Evolutionary conservation across 2,113 vertebrate species (phyloP).

Genomic region (Bos javanicus): DNA sequence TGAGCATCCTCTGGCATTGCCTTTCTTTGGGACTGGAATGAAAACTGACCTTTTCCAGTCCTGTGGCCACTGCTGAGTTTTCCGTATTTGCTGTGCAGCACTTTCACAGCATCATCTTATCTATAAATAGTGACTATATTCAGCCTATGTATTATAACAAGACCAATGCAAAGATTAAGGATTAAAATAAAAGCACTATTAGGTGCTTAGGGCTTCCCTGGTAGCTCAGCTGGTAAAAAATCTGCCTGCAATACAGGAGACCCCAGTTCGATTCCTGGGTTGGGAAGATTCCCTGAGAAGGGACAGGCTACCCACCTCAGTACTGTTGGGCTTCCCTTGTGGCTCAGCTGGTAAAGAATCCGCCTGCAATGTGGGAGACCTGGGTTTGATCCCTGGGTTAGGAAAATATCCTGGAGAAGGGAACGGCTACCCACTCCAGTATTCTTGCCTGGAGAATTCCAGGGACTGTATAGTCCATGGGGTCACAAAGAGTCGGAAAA

Average conservation of each 20-base stretch:
- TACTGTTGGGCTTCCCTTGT: background rate
- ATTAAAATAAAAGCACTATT: background rate
- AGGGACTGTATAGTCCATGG: background rate
- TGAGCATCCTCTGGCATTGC: background rate
- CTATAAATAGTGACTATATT: background rate
- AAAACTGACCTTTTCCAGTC: background rate
- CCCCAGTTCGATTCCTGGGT: background rate
- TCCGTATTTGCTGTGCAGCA: background rate
- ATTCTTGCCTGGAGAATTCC: background rate
- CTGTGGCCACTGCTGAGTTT: background rate
- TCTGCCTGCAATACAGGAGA: background rate
- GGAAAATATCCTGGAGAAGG: background rate
- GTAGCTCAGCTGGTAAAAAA: background rate
- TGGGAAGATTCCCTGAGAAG: background rate
- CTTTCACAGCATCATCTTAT: background rate
- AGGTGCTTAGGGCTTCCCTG: background rate
- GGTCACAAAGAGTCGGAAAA: background rate
- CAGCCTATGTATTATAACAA: background rate
- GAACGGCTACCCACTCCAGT: background rate
- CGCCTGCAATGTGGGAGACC: accelerated
- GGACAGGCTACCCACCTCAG: background rate
- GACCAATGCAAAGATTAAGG: background rate
- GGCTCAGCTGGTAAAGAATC: background rate
- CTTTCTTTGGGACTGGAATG: background rate
- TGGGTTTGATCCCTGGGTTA: background rate